Evolutionary conservation across 2,113 vertebrate species (phyloP), one percentile per base, ranked within the genome.

Genomic region (Centrocercus urophasianus): DNA sequence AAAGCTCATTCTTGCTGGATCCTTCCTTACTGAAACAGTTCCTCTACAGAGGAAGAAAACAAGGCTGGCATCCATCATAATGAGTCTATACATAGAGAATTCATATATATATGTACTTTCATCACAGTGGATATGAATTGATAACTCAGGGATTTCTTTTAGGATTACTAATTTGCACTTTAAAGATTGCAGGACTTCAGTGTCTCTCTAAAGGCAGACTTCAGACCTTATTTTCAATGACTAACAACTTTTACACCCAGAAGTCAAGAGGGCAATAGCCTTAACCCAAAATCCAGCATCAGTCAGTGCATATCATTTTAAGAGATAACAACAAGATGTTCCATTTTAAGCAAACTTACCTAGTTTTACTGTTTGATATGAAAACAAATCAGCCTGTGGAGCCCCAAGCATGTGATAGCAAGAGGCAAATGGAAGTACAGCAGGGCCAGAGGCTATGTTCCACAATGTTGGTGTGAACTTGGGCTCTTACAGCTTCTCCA

Each of bases 391-490:
- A 0, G 1, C 11, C 24, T 64, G 28, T 15, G 75, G 45, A 81
- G 8, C 27, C 36, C 57, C 0, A 0, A 11, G 16, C 4, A 5
- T 36, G 34, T 9, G 19, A 28, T 57, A 61, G 24, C 1, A 1
- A 78, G 48, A 92, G 2, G 1, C 20, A 18, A 82, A 69, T 4
- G 30, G 27, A 75, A 84, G 22, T 10, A 24, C 1, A 82, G 36
- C n/a, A 77, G 38, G n/a, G 9, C 18, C 38, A 8, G 13, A 21
- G 9, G 4, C 7, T 61, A 10, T n/a, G 6, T 13, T 45, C 14
- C 50, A 66, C 11, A 13, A 15, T 85, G 4, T 28, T 80, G 21
- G 16, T 56, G 25, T 28, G 36, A 34, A 34, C 13, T 74, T 40
- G 6, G 2, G 2, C 14, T 63, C 13, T 3, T 13, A 13, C 40